Conservation (phyloP, 1,140 invertebrate genomes). For the Propsilocerus akamusi region DNA sequence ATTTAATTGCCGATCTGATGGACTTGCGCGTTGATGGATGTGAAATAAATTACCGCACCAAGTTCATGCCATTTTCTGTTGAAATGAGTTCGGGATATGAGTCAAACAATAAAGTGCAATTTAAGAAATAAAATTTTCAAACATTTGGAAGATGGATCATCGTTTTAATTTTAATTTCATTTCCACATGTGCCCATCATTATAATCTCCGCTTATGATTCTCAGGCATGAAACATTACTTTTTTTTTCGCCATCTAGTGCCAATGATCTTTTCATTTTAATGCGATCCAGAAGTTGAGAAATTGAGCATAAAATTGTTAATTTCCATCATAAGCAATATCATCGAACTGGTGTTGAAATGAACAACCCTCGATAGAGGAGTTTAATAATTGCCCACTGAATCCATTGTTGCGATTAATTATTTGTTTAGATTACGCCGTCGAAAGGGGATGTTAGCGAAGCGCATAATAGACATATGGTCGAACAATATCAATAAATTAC, state of each 20-base stretch:
- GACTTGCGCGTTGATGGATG: background rate
- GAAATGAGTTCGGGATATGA: background rate
- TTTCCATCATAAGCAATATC: background rate
- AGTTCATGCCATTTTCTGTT: background rate
- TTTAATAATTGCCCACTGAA: background rate
- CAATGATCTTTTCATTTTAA: background rate
- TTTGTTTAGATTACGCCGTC: background rate
- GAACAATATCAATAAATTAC: too few relatives aligned
- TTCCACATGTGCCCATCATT: background rate
- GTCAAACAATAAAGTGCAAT: background rate
- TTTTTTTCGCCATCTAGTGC: background rate
- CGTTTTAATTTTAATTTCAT: background rate
- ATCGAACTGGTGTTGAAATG: background rate
- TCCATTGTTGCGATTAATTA: background rate
- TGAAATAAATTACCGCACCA: background rate
- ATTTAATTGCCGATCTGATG: slow-evolving; percentile 1
- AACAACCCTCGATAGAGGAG: background rate
- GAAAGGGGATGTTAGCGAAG: too few relatives aligned
- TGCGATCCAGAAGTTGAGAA: background rate
- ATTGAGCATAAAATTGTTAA: slow-evolving; percentile 1
- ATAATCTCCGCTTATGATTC: background rate
- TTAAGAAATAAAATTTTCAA: background rate
- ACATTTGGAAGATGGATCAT: background rate
- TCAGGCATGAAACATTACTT: background rate
- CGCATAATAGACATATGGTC: too few relatives aligned